phyloP scores from a whole-genome alignment of 2,113 vertebrate genomes.

The Chauna torquata region DNA sequence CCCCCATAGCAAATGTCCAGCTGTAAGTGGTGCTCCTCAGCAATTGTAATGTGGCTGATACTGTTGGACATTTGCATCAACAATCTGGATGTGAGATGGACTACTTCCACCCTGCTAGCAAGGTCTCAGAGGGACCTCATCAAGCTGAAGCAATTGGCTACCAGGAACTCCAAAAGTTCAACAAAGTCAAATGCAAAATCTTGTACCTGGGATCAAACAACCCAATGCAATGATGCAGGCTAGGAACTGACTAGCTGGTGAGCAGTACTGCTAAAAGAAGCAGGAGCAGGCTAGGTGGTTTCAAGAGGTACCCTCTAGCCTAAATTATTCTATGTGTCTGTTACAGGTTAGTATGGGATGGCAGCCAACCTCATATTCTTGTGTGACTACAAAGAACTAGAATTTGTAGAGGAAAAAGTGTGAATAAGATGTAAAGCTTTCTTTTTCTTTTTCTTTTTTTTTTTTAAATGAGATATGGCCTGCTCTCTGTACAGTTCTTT shows the following conservation, averaged over 20 bases:
- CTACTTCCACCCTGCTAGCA: background rate
- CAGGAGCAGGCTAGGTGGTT: background rate
- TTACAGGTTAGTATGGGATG: background rate
- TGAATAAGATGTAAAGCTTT: background rate
- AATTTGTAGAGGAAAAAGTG: background rate
- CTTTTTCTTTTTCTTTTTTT: background rate
- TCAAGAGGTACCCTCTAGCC: background rate
- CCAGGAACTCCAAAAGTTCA: background rate
- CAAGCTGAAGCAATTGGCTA: background rate
- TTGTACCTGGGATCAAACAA: background rate
- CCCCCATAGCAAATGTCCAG: background rate
- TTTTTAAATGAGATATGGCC: background rate
- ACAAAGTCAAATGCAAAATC: background rate
- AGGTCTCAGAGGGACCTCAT: background rate
- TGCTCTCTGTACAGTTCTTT: background rate
- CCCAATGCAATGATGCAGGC: accelerated
- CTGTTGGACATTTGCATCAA: background rate
- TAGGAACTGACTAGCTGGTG: background rate
- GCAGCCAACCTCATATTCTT: background rate
- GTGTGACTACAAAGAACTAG: background rate
- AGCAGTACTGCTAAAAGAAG: background rate
- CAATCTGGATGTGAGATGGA: background rate
- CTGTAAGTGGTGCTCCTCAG: background rate
- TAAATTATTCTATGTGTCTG: background rate
- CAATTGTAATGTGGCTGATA: background rate